Conservation (phyloP, 2,888 invertebrate genomes). For the Mesorhabditis sp. region DNA sequence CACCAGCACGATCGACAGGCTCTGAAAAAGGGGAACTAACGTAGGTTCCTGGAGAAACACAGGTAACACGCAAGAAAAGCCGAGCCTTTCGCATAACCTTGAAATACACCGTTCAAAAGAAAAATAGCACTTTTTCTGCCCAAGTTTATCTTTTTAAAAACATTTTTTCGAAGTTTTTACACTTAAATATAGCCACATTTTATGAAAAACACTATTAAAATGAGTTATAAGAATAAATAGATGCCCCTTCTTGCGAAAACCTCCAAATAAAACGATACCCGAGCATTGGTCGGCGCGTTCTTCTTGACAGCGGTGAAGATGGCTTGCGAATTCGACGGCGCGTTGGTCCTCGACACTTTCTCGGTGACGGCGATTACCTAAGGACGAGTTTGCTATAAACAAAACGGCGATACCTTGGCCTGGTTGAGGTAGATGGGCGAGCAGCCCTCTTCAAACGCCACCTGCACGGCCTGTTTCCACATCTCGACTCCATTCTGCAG, state of each 20-base stretch:
- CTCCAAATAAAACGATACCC: conserved; percentile 13
- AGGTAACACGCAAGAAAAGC: background rate
- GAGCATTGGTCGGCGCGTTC: conserved; percentile 24
- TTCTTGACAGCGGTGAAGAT: conserved; percentile 10
- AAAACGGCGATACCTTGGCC: conserved; percentile 27
- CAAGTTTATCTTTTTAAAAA: no score
- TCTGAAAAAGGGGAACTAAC: conserved; percentile 22
- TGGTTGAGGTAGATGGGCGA: conserved; percentile 43
- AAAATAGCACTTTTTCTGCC: no score
- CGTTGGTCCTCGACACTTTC: conserved; percentile 33
- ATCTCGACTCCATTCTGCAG: no score
- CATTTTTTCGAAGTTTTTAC: no score
- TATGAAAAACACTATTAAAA: no score
- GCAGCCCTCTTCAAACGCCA: conserved; percentile 20
- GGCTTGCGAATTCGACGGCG: conserved; percentile 36
- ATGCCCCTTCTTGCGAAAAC: no score
- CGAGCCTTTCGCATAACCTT: background rate
- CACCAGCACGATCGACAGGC: conserved; percentile 37
- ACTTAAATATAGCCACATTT: no score
- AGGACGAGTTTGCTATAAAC: conserved; percentile 7
- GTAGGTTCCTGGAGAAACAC: no score
- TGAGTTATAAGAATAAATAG: no score
- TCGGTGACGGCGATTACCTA: conserved; percentile 42
- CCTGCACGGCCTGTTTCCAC: no score
- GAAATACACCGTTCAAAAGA: background rate